Evolutionary conservation across 2,888 invertebrate genomes (phyloP).

Genomic region (Himalopsyche japonica): DNA sequence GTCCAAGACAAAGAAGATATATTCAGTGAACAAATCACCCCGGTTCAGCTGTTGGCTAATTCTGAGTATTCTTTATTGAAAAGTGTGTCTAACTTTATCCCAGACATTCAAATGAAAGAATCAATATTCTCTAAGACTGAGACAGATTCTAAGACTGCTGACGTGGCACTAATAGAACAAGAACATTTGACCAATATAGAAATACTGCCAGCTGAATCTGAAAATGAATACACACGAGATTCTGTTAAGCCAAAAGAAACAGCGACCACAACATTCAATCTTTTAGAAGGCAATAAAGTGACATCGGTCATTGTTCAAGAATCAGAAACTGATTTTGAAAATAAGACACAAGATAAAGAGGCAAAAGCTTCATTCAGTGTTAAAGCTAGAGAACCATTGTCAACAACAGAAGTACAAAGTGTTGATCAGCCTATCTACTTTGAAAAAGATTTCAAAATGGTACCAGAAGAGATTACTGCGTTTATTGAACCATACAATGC

Average conservation of each 20-base stretch:
- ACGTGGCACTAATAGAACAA: constrained; percentile 63
- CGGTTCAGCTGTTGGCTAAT: constrained; percentile 48
- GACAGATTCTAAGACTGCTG: constrained; percentile 59
- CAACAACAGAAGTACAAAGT: constrained; percentile 62
- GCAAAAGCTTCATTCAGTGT: constrained; percentile 63
- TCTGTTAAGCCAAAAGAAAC: constrained; percentile 51
- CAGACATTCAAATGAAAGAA: constrained; percentile 70
- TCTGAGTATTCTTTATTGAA: constrained; percentile 53
- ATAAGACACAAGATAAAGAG: constrained; percentile 56
- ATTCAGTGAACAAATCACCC: constrained; percentile 51
- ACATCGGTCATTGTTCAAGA: constrained; percentile 68
- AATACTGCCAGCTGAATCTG: constrained; percentile 65
- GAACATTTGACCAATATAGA: constrained; percentile 63
- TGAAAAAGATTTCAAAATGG: constrained; percentile 56
- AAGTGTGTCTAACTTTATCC: constrained; percentile 63
- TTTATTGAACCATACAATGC: constrained; percentile 66
- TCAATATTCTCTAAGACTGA: constrained; percentile 57
- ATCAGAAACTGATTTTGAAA: constrained; percentile 62
- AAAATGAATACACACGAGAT: constrained; percentile 55
- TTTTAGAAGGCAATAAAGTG: constrained; percentile 63
- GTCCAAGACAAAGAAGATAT: constrained; percentile 69
- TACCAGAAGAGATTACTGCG: constrained; percentile 57
- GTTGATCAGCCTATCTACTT: constrained; percentile 61
- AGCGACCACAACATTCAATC: constrained; percentile 57
- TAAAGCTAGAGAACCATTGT: constrained; percentile 62